Evolutionary conservation across 2,797 vertebrate species (phyloP).

Genomic region (Iguana delicatissima): DNA sequence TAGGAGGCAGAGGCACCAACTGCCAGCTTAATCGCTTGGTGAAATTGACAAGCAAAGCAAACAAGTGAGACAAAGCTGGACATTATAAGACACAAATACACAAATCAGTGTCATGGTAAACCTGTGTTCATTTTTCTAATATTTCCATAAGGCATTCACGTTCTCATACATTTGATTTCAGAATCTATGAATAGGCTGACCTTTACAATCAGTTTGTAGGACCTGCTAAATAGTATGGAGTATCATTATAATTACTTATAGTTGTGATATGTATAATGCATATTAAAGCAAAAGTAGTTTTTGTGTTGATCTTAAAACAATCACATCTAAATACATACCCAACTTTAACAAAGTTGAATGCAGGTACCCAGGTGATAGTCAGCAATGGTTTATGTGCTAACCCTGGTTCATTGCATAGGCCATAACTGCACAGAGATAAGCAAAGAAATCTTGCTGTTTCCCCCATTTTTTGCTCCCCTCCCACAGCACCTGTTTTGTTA

Average conservation of each 20-base stretch:
- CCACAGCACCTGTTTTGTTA: neutral
- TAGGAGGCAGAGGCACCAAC: neutral
- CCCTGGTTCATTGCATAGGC: neutral
- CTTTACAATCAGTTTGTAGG: neutral
- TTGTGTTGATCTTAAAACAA: neutral
- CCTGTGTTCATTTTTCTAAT: neutral
- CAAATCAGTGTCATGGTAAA: neutral
- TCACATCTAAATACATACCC: constrained; percentile 26
- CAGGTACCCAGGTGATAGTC: neutral
- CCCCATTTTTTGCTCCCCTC: neutral
- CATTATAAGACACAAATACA: neutral
- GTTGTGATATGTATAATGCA: neutral
- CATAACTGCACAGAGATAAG: neutral
- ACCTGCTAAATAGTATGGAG: neutral
- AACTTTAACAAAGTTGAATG: neutral
- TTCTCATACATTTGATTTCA: constrained; percentile 16
- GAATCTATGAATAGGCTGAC: neutral
- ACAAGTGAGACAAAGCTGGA: neutral
- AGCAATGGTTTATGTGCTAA: neutral
- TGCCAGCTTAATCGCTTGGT: neutral
- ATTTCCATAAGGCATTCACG: constrained; percentile 30
- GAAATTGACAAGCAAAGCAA: neutral
- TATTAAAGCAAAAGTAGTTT: neutral
- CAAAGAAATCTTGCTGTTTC: neutral
- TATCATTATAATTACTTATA: neutral